These are phyloP conservation scores for Empis livida DNA, from an alignment of 2,888 invertebrate species.

Conservation along the genomic window DNA sequence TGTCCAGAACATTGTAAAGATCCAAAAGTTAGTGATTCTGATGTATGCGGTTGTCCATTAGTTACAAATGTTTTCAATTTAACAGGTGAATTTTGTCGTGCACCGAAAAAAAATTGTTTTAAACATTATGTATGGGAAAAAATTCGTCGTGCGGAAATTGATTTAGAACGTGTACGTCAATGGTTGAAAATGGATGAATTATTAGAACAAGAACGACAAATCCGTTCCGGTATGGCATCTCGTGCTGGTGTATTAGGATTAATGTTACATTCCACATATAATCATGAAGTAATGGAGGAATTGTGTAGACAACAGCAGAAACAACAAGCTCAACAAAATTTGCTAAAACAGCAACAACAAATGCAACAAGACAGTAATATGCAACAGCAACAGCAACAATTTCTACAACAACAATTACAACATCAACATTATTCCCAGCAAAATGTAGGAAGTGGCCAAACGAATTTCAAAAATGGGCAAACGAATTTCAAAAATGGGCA, in stretches of 20 bases:
- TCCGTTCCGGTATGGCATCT: conserved; percentile 55
- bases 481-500: no score
- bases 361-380: conserved; percentile 7
- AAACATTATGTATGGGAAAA: conserved; percentile 96
- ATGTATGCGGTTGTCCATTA: conserved; percentile 89
- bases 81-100: conserved; percentile 74
- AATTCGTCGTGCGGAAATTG: conserved; percentile 82
- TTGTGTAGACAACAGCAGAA: conserved; percentile 36
- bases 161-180: conserved; percentile 82
- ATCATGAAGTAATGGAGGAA: conserved; percentile 79
- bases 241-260: conserved; percentile 86
- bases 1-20: conserved; percentile 98
- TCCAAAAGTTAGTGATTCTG: conserved; percentile 70
- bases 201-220: conserved; percentile 83
- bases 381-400: neutral
- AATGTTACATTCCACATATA: conserved; percentile 94
- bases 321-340: conserved; percentile 19
- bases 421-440: neutral
- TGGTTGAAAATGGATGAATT: conserved; percentile 91
- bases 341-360: conserved; percentile 11
- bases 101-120: conserved; percentile 80
- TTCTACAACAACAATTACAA: neutral
- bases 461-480: no score
- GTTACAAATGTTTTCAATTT: conserved; percentile 71
- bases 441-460: neutral